Base-by-base conservation (phyloP, 2,888 invertebrate species). In the Hermaeophaga mercurialis region DNA sequence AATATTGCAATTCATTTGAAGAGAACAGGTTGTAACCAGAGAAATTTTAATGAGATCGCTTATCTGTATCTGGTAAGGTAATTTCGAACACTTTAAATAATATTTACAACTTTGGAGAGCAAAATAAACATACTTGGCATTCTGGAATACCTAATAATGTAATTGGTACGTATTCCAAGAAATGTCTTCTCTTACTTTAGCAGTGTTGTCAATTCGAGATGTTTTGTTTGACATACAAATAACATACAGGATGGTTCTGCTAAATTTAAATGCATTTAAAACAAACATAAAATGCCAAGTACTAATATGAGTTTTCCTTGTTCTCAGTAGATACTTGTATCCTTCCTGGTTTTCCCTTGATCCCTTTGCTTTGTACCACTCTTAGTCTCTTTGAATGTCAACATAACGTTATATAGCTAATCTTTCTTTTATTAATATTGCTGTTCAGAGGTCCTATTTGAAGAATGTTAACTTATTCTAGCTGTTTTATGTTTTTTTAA, bases 1-100 rank as follows among this genome's bases (percentile, higher is more conserved):
- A 36, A 15, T 36, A 36, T 36, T 36, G 36, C 36, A 36, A 36
- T 36, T 36, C 36, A 36, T 36, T 36, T 36, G 36, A 36, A 36
- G 36, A 15, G 36, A 36, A 36, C 36, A 36, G 36, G 36, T 36
- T 36, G 36, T 36, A 36, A 17, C 36, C 36, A 36, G 36, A 36
- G 36, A 36, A 36, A 36, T 36, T 36, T 36, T 36, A 36, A 36
- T 36, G 36, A 15, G 36, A 15, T 36, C 36, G 36, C 15, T 36
- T 36, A 36, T 36, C 36, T 36, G 5, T 36, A 15, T 17, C 17
- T n/a, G 15, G 11, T 12, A 36, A 11, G 36, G 11, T 34, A 12
- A 36, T 36, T 36, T 36, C 17, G 15, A 36, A 36, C 36, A 36
- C 36, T 36, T 36, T 36, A 36, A 36, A 36, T 36, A 36, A 36